Evolutionary conservation across 1,140 invertebrate genomes (phyloP).

Genomic region (Sitophilus oryzae): DNA sequence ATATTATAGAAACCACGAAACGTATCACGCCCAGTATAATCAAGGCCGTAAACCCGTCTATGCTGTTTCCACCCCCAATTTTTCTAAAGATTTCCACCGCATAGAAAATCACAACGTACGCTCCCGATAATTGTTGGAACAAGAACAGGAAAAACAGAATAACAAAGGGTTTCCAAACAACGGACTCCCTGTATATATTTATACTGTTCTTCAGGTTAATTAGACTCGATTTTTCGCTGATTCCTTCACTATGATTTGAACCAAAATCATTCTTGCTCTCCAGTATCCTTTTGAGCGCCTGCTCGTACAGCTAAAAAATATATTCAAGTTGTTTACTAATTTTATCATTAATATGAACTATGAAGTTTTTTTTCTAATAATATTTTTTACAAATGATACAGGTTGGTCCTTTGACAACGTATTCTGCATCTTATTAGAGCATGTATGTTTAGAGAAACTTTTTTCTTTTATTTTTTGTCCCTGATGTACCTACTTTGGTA

Average conservation of each 20-base stretch:
- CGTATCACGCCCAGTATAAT: constrained; percentile 49
- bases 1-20: constrained; percentile 49
- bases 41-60: constrained; percentile 47
- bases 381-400: too few relatives aligned
- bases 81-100: constrained; percentile 53
- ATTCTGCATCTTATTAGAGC: too few relatives aligned
- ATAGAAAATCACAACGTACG: constrained; percentile 65
- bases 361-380: too few relatives aligned
- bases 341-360: neutral
- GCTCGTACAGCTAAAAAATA: constrained; percentile 40
- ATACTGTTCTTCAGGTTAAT: constrained; percentile 20
- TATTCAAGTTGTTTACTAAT: neutral
- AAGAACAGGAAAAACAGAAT: constrained; percentile 49
- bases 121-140: constrained; percentile 54
- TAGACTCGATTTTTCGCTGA: constrained; percentile 18
- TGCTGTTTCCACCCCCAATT: constrained; percentile 43
- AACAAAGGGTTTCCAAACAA: constrained; percentile 48
- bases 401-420: too few relatives aligned
- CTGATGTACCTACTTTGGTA: too few relatives aligned
- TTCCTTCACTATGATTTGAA: too few relatives aligned
- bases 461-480: too few relatives aligned
- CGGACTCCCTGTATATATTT: constrained; percentile 32
- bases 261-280: constrained; percentile 25
- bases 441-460: too few relatives aligned
- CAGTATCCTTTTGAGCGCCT: constrained; percentile 40